phyloP scores from a whole-genome alignment of 2,888 invertebrate genomes.

The Clivina fossor region DNA sequence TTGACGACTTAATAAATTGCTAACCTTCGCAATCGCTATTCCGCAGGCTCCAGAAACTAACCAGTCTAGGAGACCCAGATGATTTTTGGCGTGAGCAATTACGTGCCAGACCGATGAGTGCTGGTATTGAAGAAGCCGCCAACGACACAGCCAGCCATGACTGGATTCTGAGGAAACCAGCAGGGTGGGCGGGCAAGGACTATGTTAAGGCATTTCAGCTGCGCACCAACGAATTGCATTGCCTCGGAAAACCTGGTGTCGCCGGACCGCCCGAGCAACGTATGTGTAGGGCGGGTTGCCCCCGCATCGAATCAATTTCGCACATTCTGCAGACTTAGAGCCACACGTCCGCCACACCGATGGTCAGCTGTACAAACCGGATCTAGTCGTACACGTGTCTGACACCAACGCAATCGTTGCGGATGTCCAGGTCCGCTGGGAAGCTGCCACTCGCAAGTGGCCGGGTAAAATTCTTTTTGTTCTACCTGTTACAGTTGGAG shows the following conservation, averaged over 20 bases:
- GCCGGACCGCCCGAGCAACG: constrained; percentile 11
- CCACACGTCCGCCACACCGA: background rate
- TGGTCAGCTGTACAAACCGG: background rate
- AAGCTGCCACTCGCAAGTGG: background rate
- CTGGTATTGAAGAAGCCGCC: too few species aligned
- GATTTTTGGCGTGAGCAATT: too few species aligned
- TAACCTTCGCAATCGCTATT: too few species aligned
- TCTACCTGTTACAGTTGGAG: background rate
- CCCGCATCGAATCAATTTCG: constrained; percentile 5
- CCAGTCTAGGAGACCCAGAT: too few species aligned
- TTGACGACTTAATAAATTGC: too few species aligned
- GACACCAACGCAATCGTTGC: background rate
- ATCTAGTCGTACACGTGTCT: background rate
- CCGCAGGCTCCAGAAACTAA: too few species aligned
- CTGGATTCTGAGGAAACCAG: constrained; percentile 19
- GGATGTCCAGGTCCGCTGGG: constrained; percentile 1
- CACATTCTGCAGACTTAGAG: constrained; percentile 5
- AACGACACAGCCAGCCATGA: too few species aligned
- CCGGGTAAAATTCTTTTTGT: background rate
- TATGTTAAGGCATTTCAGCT: constrained; percentile 18
- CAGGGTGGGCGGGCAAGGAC: constrained; percentile 19
- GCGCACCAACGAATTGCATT: constrained; percentile 12
- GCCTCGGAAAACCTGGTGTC: too few species aligned
- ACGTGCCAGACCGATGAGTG: too few species aligned
- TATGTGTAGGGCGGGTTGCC: background rate